Conservation (phyloP, 2,797 vertebrate species). For the Labeo calbasu region DNA sequence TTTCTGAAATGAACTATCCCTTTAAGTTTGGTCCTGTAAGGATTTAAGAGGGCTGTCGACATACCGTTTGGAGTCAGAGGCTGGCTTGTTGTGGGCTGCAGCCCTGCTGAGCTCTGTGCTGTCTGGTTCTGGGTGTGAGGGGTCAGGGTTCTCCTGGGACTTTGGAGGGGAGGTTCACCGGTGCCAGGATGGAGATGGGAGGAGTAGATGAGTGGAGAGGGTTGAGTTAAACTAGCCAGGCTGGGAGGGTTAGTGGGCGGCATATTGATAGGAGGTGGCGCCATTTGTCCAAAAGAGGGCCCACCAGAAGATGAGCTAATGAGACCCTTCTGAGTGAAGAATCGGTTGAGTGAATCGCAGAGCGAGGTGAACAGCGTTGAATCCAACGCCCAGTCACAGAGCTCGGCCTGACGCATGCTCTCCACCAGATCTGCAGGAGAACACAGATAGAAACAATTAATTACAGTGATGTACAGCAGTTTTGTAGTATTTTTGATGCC, state of each 20-base stretch:
- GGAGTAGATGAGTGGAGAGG: constrained; percentile 72
- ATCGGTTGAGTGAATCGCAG: constrained; percentile 96
- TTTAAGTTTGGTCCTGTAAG: not conserved
- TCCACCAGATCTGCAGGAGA: constrained; percentile 86
- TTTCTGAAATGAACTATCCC: not conserved
- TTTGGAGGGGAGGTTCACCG: constrained; percentile 58
- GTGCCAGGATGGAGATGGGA: constrained; percentile 57
- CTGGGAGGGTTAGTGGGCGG: constrained; percentile 62
- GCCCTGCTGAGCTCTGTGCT: constrained; percentile 66
- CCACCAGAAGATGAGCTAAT: constrained; percentile 71
- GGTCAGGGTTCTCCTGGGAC: constrained; percentile 65
- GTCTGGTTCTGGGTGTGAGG: constrained; percentile 64
- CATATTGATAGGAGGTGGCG: constrained; percentile 62
- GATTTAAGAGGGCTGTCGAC: constrained; percentile 21
- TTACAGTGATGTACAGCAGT: not conserved
- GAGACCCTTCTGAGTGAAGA: constrained; percentile 94
- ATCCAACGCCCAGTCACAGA: constrained; percentile 95
- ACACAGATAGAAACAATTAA: not conserved
- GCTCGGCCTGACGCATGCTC: constrained; percentile 94
- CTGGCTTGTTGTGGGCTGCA: constrained; percentile 60
- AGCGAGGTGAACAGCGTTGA: constrained; percentile 93
- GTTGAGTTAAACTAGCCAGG: constrained; percentile 75
- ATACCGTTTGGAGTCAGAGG: constrained; percentile 69
- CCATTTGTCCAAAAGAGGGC: constrained; percentile 62
- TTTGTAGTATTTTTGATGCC: not conserved